Base-by-base conservation (phyloP, 2,113 vertebrate genomes). In the Rhagologus leucostigma region DNA sequence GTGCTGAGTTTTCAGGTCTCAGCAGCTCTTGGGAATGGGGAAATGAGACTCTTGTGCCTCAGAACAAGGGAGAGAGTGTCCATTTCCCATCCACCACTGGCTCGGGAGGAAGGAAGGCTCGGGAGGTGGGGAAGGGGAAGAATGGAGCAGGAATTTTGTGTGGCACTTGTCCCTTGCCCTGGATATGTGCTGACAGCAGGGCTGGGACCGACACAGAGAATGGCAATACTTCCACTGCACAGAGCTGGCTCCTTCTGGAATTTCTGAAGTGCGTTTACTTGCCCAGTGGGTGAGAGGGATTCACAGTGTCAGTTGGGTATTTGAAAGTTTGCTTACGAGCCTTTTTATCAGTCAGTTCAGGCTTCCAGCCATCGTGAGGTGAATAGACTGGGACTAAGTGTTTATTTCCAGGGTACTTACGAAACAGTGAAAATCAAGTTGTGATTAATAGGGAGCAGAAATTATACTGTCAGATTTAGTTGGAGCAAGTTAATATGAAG, bases 221-320 rank as follows among this genome's bases (percentile, higher is more conserved):
- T 69, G 46, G 67, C 57, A 87, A 62, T 87, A 30, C 37, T 64
- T 90, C 55, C 49, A 60, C 8, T 90, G 78, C 87, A 70, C 46
- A 53, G 84, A 64, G 22, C 18, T 93, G 82, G 62, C 90, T 90
- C 62, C 50, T 87, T 55, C 70, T 91, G 90, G 77, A 94, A 64
- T 91, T 93, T 91, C 82, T 90, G n/a, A 65, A 90, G n/a, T 83
- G 41, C 27, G 9, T 94, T 96, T 83, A 33, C 26, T 76, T 92
- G 84, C 90, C 92, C 78, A 92, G 65, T 77, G 78, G 82, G 88
- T 94, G 53, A 97, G 85, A 94, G 88, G 87, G 53, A 49, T 76
- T 95, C 82, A 83, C 56, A 7, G 49, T 52, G 55, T 30, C 39
- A 16, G 33, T 33, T 68, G 33, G 2, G 1, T 56, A 49, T 84